A percentile compares a stretch with the other conserved stretches of the same genome.
Evolutionary conservation across 2,888 invertebrate species (phyloP).

Genomic region (Cataglyphis cursor): DNA sequence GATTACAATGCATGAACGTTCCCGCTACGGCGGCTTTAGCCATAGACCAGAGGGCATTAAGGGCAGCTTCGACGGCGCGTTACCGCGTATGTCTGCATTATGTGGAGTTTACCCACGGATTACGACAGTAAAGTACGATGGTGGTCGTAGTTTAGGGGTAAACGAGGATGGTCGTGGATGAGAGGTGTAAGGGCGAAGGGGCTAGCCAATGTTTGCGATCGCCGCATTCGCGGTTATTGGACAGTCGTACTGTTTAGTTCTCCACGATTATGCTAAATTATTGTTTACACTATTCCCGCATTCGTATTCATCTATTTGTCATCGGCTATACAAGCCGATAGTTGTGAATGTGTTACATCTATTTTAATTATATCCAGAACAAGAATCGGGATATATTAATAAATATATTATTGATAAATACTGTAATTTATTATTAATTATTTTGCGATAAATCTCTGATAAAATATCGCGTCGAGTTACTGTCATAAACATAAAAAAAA

Average conservation of each 20-base stretch:
- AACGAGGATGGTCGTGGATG: too few species aligned
- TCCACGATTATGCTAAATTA: conserved; percentile 83
- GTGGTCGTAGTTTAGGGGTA: conserved; percentile 46
- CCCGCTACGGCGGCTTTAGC: conserved; percentile 37
- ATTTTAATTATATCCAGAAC: conserved; percentile 27
- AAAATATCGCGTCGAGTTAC: neutral
- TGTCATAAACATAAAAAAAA: neutral
- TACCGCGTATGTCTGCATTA: conserved; percentile 84
- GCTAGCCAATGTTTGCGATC: conserved; percentile 79
- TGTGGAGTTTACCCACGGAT: conserved; percentile 82
- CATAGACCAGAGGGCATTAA: conserved; percentile 64
- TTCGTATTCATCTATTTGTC: conserved; percentile 77
- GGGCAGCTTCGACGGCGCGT: conserved; percentile 72
- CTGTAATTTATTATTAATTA: too few species aligned
- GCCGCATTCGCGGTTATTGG: conserved; percentile 82
- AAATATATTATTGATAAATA: neutral
- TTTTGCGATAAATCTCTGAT: neutral
- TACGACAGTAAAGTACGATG: conserved; percentile 83
- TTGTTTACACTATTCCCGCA: conserved; percentile 76
- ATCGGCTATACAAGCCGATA: conserved; percentile 57
- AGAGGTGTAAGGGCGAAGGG: conserved; percentile 9
- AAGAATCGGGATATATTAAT: conserved; percentile 25
- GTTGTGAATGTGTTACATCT: conserved; percentile 44
- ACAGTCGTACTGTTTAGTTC: conserved; percentile 77
- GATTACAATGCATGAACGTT: conserved; percentile 44